Evolutionary conservation across 2,113 vertebrate genomes (phyloP).

Genomic region (Microtus montanus): DNA sequence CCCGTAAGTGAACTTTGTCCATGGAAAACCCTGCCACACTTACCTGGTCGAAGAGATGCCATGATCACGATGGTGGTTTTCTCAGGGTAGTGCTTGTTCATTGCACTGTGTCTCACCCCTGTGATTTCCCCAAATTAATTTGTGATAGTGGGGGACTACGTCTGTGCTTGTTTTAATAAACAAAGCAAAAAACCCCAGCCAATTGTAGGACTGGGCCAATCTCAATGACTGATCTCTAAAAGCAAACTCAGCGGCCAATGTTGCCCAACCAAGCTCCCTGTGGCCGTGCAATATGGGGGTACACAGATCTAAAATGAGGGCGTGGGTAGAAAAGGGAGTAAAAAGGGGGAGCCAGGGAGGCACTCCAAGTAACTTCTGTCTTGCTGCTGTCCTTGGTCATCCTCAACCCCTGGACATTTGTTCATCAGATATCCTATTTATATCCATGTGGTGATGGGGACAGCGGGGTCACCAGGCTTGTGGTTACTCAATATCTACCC

Average conservation of each 20-base stretch:
- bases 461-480: not conserved
- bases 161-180: not conserved
- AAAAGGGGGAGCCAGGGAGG: not conserved
- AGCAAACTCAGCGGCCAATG: rapidly evolving
- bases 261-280: rapidly evolving
- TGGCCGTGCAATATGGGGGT: rapidly evolving
- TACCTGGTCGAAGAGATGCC: not conserved
- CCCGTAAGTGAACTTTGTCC: rapidly evolving
- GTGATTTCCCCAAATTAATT: not conserved
- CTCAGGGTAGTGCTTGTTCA: not conserved
- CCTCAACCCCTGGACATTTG: no score
- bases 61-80: not conserved
- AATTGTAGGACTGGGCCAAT: rapidly evolving
- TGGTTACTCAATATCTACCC: not conserved
- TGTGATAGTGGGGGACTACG: not conserved
- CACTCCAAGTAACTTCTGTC: not conserved
- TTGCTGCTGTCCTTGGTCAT: not conserved
- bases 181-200: not conserved
- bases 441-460: not conserved
- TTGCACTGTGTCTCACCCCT: no score
- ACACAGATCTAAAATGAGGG: no score
- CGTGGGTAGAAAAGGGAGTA: not conserved
- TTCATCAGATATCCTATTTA: no score
- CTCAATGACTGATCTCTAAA: rapidly evolving
- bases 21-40: not conserved